phyloP scores from a whole-genome alignment of 2,888 invertebrate genomes.

The Mechanitis mazaeus region DNA sequence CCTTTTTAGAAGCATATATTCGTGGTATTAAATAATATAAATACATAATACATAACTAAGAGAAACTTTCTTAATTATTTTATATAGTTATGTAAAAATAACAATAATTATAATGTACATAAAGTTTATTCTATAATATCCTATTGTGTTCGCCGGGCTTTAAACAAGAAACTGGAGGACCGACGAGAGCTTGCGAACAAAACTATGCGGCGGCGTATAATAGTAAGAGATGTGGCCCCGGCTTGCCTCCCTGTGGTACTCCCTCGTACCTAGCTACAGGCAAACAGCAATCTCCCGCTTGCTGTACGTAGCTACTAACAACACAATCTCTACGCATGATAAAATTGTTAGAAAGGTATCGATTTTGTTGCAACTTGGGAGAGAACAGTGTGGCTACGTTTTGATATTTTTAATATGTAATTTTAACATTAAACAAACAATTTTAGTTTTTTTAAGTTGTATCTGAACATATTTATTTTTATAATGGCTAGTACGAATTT shows the following conservation, averaged over 20 bases:
- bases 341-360: conserved; percentile 5
- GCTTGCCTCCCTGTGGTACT: conserved; percentile 33
- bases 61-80: too few species aligned
- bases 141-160: conserved; percentile 58
- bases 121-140: conserved; percentile 45
- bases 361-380: conserved; percentile 1
- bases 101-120: conserved; percentile 19
- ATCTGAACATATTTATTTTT: too few species aligned
- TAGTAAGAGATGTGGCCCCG: conserved; percentile 49
- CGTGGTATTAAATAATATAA: too few species aligned
- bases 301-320: conserved; percentile 5
- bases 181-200: conserved; percentile 65
- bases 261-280: conserved; percentile 30
- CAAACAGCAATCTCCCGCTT: conserved; percentile 6
- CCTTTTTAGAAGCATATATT: too few species aligned
- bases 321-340: conserved; percentile 7
- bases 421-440: too few species aligned
- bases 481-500: too few species aligned
- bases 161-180: conserved; percentile 54
- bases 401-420: too few species aligned
- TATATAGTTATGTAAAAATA: neutral
- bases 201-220: conserved; percentile 63
- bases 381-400: neutral
- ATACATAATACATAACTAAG: too few species aligned
- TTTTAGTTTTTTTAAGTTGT: too few species aligned